Base-by-base conservation (phyloP, 1,140 invertebrate species). In the Eupeodes corollae region DNA sequence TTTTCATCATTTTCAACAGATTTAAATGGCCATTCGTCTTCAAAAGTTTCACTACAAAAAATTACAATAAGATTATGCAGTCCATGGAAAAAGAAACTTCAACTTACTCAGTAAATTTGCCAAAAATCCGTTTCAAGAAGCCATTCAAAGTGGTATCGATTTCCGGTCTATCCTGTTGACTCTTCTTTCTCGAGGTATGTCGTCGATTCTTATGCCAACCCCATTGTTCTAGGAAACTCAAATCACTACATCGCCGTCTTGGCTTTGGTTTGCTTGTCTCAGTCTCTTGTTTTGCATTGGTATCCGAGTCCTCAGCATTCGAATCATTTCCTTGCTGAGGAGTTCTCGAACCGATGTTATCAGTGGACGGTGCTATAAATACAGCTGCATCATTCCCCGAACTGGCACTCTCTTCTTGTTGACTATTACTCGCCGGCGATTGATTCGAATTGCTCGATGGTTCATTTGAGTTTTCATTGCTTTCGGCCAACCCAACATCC, bases 171-270 rank as follows among this genome's bases (percentile, higher is more conserved):
- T 77, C 66, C 63, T 71, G 46, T 62, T 68, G 49, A 62, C 68
- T 56, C 68, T 76, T 66, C 70, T 76, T 83, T 40, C 80, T 59
- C 3, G 80, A 76, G 3, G 80, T 82, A 44, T 47, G 50, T 51
- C 83, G 72, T 47, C 83, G 69, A 63, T 83, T 84, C 48, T 75
- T 83, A 52, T 82, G 82, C 78, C 82, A 83, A 18, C 80, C 79
- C 77, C 82, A 82, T 52, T 80, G 78, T 52, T 85, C 77, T 10
- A 84, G 63, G 48, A 82, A 76, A 26, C 75, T 79, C 2, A 84
- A 59, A 13, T 79, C 78, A 61, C 80, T 84, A 10, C 77, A 72
- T 66, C 81, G 73, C 30, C 82, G 70, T 51, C 81, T 73, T 14
- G 74, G 77, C 32, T 75, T 74, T 8, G 72, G 56, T 57, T 77